Evolutionary conservation across 2,797 vertebrate genomes (phyloP).

Genomic region (Oophaga sylvatica): DNA sequence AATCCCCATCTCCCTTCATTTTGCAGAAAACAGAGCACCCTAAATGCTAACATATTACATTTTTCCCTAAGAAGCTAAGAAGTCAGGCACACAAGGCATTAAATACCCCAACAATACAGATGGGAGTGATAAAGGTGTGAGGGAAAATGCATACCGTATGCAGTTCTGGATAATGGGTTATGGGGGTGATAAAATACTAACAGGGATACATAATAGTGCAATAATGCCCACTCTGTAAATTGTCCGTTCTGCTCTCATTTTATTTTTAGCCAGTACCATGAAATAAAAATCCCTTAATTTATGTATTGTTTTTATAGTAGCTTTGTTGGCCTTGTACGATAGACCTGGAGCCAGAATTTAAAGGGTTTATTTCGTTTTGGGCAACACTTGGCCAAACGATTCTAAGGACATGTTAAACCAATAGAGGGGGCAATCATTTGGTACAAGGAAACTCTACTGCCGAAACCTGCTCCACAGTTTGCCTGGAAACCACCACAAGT

Average conservation of each 20-base stretch:
- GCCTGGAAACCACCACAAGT: background rate
- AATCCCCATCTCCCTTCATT: constrained; percentile 19
- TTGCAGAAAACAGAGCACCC: constrained; percentile 17
- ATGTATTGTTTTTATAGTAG: background rate
- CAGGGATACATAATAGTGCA: constrained; percentile 23
- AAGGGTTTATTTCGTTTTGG: background rate
- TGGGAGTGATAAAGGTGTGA: constrained; percentile 40
- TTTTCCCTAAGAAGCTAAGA: constrained; percentile 12
- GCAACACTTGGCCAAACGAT: too few relatives aligned
- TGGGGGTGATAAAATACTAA: constrained; percentile 49
- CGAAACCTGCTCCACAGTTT: too few relatives aligned
- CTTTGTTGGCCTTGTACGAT: background rate
- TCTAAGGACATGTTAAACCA: too few relatives aligned
- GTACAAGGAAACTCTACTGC: too few relatives aligned
- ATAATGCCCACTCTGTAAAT: constrained; percentile 6
- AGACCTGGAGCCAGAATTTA: background rate
- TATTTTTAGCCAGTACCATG: background rate
- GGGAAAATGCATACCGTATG: constrained; percentile 41
- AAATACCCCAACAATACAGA: constrained; percentile 26
- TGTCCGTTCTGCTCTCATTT: background rate
- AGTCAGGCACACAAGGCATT: constrained; percentile 8
- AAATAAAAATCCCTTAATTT: background rate
- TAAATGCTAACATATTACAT: constrained; percentile 38
- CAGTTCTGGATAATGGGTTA: constrained; percentile 39
- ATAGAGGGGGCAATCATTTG: too few relatives aligned